phyloP scores from a whole-genome alignment of 2,888 invertebrate species.

The Leptogaster cylindrica region DNA sequence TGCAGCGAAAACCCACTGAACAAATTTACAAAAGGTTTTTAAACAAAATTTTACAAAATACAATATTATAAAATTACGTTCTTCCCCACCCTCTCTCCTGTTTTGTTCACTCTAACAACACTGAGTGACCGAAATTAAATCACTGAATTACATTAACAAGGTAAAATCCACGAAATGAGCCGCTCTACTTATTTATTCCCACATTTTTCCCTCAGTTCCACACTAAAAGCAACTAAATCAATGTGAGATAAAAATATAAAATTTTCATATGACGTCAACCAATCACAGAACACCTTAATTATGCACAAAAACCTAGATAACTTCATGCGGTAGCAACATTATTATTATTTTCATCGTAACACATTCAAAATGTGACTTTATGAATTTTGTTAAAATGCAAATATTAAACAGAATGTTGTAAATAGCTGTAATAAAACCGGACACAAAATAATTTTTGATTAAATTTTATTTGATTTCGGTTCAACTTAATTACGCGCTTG shows the following conservation, averaged over 20 bases:
- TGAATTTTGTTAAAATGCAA: constrained; percentile 37
- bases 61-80: too few species aligned
- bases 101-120: too few species aligned
- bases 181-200: constrained; percentile 4
- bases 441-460: constrained; percentile 35
- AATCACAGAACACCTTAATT: constrained; percentile 31
- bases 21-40: too few species aligned
- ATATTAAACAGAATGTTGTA: constrained; percentile 26
- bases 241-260: constrained; percentile 33
- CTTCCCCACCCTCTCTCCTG: too few species aligned
- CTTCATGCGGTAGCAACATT: constrained; percentile 10
- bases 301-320: constrained; percentile 14
- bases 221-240: constrained; percentile 36
- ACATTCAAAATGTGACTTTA: constrained; percentile 35
- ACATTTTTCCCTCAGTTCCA: constrained; percentile 21
- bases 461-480: constrained; percentile 40
- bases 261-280: constrained; percentile 28
- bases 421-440: constrained; percentile 22
- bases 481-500: constrained; percentile 39
- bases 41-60: too few species aligned
- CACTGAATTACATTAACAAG: constrained; percentile 21
- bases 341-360: constrained; percentile 32
- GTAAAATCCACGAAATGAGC: constrained; percentile 33
- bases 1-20: too few species aligned
- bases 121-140: constrained; percentile 7